Evolutionary conservation across 2,113 vertebrate genomes (phyloP).

Genomic region (Tupaia chinensis): DNA sequence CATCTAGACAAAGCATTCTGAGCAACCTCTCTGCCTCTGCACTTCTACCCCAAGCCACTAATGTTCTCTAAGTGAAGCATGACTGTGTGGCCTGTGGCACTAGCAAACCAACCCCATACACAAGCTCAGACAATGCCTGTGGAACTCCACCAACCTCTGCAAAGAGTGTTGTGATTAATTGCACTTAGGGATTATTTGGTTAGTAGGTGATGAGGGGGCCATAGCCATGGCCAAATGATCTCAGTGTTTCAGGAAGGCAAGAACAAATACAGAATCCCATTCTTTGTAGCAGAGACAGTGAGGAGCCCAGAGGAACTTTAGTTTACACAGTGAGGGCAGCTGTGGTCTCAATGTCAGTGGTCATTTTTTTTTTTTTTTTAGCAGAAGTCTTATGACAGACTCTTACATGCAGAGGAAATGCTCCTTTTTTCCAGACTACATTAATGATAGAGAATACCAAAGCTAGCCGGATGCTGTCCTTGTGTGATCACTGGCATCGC

Average conservation of each 20-base stretch:
- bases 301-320: not conserved
- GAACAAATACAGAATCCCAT: not conserved
- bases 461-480: not conserved
- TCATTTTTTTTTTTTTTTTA: not conserved
- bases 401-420: not conserved
- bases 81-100: not conserved
- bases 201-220: not conserved
- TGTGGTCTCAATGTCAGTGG: not conserved
- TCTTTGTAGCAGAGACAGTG: not conserved
- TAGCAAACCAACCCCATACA: not conserved
- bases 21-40: not conserved
- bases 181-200: not conserved
- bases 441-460: not conserved
- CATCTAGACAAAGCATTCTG: not conserved
- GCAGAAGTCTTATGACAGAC: not conserved
- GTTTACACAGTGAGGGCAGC: not conserved
- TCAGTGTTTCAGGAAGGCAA: not conserved
- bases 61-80: not conserved
- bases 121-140: not conserved
- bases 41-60: rapidly evolving
- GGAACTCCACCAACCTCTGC: not conserved
- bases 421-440: not conserved
- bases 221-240: not conserved
- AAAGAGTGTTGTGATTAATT: not conserved
- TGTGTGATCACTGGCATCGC: not conserved